Conservation (phyloP, 2,797 vertebrate genomes). For the Anguilla obscura region DNA sequence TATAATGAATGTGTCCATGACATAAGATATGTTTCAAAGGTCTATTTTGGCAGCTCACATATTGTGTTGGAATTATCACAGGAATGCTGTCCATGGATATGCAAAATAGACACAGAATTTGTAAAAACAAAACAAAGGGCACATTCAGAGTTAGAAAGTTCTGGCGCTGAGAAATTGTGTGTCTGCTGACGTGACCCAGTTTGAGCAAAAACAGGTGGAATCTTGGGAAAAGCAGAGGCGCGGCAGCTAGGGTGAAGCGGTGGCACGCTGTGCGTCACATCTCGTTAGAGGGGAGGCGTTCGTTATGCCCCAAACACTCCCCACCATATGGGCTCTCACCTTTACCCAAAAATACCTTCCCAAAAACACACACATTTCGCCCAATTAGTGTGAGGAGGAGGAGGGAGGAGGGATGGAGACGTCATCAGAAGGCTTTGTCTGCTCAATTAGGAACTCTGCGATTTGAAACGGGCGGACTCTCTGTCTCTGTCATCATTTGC, state of each 20-base stretch:
- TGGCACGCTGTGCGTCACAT: conserved; percentile 54
- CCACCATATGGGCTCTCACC: conserved; percentile 67
- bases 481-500: conserved; percentile 50
- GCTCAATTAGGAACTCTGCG: conserved; percentile 69
- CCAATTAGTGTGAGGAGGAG: conserved; percentile 69
- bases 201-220: not conserved
- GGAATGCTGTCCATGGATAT: not conserved
- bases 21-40: not conserved
- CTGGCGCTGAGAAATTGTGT: not conserved
- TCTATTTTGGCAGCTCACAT: not conserved
- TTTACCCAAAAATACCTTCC: conserved; percentile 43
- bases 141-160: not conserved
- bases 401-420: conserved; percentile 56
- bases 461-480: conserved; percentile 58
- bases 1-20: not conserved
- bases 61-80: not conserved
- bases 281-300: conserved; percentile 61
- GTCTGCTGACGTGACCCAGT: not conserved
- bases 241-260: not conserved
- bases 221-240: not conserved
- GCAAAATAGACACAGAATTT: not conserved
- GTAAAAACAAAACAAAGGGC: not conserved
- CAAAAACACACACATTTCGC: conserved; percentile 66
- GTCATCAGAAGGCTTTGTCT: conserved; percentile 63
- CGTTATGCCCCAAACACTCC: conserved; percentile 54